phyloP scores from a whole-genome alignment of 2,113 vertebrate species.

The Coturnix japonica region DNA sequence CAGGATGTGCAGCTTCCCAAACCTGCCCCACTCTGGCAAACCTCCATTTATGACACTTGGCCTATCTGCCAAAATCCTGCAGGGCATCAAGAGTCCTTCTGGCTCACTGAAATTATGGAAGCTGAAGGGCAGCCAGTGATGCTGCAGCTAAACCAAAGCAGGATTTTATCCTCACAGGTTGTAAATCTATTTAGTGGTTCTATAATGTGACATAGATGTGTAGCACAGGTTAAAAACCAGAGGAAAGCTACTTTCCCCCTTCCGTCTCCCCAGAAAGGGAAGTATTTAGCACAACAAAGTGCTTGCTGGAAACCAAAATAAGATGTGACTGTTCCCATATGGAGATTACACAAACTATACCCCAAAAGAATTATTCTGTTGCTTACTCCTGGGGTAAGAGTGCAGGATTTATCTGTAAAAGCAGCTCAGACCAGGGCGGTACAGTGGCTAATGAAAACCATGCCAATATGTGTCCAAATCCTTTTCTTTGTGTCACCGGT shows the following conservation, averaged over 20 bases:
- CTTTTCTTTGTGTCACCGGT: conserved; percentile 66
- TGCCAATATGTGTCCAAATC: conserved; percentile 66
- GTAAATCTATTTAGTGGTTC: neutral
- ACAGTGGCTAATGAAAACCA: conserved; percentile 63
- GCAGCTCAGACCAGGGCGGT: conserved; percentile 56
- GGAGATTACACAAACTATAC: conserved; percentile 43
- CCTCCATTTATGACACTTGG: neutral
- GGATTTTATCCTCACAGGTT: neutral
- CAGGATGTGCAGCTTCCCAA: neutral
- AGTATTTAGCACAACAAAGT: conserved; percentile 7
- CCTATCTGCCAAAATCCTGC: neutral
- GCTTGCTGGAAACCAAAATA: conserved; percentile 37
- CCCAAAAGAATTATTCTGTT: conserved; percentile 44
- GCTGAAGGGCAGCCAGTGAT: neutral
- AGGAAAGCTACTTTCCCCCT: conserved; percentile 2
- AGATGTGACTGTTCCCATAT: conserved; percentile 49
- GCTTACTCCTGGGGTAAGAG: conserved; percentile 43
- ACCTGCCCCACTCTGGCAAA: neutral
- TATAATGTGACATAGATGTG: neutral
- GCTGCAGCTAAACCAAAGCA: neutral
- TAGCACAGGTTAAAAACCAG: conserved; percentile 25
- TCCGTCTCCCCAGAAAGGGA: neutral
- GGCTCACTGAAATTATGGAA: neutral
- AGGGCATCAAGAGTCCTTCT: neutral
- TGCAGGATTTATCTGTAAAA: conserved; percentile 54